Conservation (phyloP, 2,888 invertebrate species). For the Listrodromus nycthemerus region DNA sequence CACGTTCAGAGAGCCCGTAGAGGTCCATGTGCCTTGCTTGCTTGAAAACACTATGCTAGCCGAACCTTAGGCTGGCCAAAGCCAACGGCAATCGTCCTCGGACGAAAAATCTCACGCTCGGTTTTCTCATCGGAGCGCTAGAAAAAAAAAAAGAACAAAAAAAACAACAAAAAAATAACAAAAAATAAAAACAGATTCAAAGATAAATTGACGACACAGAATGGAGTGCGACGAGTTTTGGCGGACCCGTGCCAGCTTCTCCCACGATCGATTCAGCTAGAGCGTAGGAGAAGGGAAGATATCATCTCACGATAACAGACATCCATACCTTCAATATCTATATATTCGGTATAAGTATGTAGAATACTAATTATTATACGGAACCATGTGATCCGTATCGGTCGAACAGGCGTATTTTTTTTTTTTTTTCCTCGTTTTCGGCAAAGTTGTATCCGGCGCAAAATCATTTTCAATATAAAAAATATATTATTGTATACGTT, state of each 20-base stretch:
- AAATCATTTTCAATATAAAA: conserved; percentile 55
- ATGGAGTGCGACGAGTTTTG: conserved; percentile 29
- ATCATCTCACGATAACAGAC: conserved; percentile 44
- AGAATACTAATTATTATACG: conserved; percentile 47
- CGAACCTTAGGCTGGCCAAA: conserved; percentile 56
- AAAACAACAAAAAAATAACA: not conserved
- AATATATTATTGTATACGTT: conserved; percentile 41
- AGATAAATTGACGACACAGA: conserved; percentile 38
- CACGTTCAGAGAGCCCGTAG: conserved; percentile 77
- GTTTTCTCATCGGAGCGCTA: conserved; percentile 58
- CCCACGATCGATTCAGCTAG: conserved; percentile 49
- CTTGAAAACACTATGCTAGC: conserved; percentile 71
- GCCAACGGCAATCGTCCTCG: conserved; percentile 43
- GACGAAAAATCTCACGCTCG: conserved; percentile 49
- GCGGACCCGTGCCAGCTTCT: conserved; percentile 29
- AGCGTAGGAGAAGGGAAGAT: conserved; percentile 32
- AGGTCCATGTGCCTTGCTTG: conserved; percentile 80
- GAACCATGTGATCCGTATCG: conserved; percentile 59
- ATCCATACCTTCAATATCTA: conserved; percentile 46
- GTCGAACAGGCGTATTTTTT: conserved; percentile 40
- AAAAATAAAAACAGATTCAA: conserved; percentile 56
- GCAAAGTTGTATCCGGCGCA: conserved; percentile 51
- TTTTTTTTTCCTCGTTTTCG: conserved; percentile 28
- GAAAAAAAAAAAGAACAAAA: conserved; percentile 13
- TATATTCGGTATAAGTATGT: conserved; percentile 37